phyloP scores from a whole-genome alignment of 2,888 invertebrate species.

The Allacma fusca region DNA sequence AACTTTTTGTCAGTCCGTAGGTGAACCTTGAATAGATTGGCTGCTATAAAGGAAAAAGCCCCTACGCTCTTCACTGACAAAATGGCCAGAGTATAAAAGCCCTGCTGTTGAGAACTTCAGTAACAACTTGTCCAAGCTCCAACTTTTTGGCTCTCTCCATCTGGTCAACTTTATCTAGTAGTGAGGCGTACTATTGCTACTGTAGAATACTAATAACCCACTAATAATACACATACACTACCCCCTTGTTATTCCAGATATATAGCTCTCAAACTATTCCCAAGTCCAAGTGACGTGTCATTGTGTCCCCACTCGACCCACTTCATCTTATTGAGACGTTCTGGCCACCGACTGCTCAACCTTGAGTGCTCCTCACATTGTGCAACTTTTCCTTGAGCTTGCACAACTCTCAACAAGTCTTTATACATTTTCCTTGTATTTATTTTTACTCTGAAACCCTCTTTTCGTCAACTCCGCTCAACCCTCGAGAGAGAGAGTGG shows the following conservation, averaged over 20 bases:
- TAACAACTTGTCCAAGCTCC: slow-evolving; percentile 14
- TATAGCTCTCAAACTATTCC: neutral
- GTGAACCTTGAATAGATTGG: slow-evolving; percentile 29
- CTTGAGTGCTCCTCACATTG: slow-evolving; percentile 1
- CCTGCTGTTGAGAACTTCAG: slow-evolving; percentile 31
- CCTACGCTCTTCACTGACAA: slow-evolving; percentile 30
- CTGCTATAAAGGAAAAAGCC: slow-evolving; percentile 2
- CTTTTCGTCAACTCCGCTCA: neutral
- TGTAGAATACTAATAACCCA: neutral
- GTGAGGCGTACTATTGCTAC: neutral
- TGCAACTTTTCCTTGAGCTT: neutral
- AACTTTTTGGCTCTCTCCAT: slow-evolving; percentile 34
- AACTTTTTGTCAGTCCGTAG: slow-evolving; percentile 14
- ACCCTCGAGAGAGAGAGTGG: too few relatives aligned
- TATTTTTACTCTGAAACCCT: neutral
- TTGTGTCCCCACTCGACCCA: neutral
- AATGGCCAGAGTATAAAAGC: slow-evolving; percentile 39
- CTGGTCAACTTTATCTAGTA: slow-evolving; percentile 28
- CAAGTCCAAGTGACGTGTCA: slow-evolving; percentile 9
- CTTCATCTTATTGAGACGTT: slow-evolving; percentile 10
- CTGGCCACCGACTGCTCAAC: neutral
- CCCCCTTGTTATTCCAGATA: neutral
- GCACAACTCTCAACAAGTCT: slow-evolving; percentile 10
- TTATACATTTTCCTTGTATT: neutral
- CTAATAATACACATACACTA: neutral